Percentiles rank a stretch among this genome's conserved stretches.
Conservation (phyloP, 2,888 invertebrate genomes). For the Calephelis perditalis region DNA sequence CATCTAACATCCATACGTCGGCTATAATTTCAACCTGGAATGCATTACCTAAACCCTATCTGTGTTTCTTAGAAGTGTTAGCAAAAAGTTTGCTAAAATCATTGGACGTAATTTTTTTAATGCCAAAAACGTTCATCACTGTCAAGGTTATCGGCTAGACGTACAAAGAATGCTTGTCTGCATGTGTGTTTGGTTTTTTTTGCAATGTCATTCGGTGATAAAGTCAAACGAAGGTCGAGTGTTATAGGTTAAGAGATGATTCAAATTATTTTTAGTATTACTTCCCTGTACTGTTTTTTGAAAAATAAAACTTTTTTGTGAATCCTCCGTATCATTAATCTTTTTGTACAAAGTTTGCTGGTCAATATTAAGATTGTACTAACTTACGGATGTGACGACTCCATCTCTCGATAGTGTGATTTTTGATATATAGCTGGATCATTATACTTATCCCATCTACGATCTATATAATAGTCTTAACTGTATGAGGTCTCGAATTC, state of each 20-base stretch:
- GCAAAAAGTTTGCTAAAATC: slow-evolving; percentile 75
- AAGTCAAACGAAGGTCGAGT: slow-evolving; percentile 67
- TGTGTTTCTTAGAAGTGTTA: slow-evolving; percentile 59
- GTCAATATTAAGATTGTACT: no score
- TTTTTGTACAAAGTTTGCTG: no score
- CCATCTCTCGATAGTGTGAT: no score
- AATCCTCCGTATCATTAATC: no score
- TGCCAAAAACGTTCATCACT: slow-evolving; percentile 70
- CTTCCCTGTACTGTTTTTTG: no score
- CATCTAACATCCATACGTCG: slow-evolving; percentile 53
- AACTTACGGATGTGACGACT: no score
- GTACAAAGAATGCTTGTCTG: slow-evolving; percentile 71
- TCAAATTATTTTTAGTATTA: no score
- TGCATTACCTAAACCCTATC: slow-evolving; percentile 59
- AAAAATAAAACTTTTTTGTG: no score
- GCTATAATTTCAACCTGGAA: slow-evolving; percentile 53
- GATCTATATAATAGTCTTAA: no score
- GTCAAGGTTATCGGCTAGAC: slow-evolving; percentile 69
- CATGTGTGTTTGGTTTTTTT: slow-evolving; percentile 59
- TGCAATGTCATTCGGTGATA: slow-evolving; percentile 67
- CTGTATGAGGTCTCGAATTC: no score
- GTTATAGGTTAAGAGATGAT: slow-evolving; percentile 32
- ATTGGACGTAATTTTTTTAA: slow-evolving; percentile 65
- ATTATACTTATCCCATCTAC: no score
- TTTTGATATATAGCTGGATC: no score